Percentiles rank a stretch among this genome's conserved stretches.
Conservation (phyloP, 2,797 vertebrate genomes). For the Propithecus deckenii region DNA sequence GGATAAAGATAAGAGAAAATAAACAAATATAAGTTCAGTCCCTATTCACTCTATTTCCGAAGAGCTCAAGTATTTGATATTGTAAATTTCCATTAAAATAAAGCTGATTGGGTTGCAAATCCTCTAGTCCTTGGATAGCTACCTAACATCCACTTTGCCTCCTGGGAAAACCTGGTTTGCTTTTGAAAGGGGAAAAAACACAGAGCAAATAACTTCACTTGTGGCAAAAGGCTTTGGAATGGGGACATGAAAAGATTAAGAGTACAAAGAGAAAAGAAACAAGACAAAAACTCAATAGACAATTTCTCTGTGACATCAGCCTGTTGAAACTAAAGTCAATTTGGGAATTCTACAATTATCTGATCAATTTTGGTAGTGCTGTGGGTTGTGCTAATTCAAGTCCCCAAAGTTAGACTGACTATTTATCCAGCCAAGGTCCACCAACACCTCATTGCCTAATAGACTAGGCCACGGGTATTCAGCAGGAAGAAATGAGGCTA, state of each 20-base stretch:
- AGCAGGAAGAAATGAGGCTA: not conserved
- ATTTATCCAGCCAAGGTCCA: not conserved
- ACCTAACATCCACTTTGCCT: not conserved
- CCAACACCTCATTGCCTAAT: not conserved
- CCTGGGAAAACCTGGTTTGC: not conserved
- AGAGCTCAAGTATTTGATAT: conserved; percentile 59
- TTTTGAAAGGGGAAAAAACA: not conserved
- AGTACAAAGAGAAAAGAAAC: not conserved
- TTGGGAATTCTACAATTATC: not conserved
- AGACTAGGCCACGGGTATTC: not conserved
- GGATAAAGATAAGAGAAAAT: conserved; percentile 81
- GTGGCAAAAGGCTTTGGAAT: not conserved
- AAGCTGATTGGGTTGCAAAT: conserved; percentile 51
- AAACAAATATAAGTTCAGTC: conserved; percentile 81
- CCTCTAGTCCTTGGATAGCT: conserved; percentile 36
- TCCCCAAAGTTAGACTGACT: not conserved
- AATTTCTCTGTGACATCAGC: not conserved
- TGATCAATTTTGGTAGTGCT: not conserved
- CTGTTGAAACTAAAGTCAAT: not conserved
- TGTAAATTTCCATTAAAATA: conserved; percentile 77
- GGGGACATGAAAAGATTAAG: not conserved
- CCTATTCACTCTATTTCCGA: conserved; percentile 53
- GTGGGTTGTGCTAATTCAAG: not conserved
- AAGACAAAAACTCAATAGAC: not conserved
- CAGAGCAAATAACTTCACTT: not conserved